Base-by-base conservation (phyloP, 2,113 vertebrate genomes). In the Phyllostomus hastatus region DNA sequence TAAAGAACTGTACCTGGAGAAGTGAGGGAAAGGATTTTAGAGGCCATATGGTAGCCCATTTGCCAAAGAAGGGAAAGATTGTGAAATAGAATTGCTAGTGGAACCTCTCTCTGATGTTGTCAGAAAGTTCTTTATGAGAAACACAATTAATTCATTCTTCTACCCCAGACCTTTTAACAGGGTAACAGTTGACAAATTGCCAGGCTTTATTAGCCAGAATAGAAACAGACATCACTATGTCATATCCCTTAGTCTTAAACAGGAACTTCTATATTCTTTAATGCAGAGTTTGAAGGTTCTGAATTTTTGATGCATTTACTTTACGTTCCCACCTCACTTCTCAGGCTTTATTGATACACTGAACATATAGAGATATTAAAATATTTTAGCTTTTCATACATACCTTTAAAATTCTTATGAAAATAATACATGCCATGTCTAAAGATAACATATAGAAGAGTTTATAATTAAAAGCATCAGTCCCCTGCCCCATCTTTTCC, bases 111-210 rank as follows among this genome's bases (percentile, higher is more conserved):
- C 61, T 90, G 35, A 26, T 52, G 35, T 67, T 79, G 50, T 88
- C 57, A 89, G 33, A 48, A 72, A 73, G 19, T 76, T 20, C 79
- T 88, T 96, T 87, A 73, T 72, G 73, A 89, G 95, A 83, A 96
- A 80, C 26, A 57, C 28, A 91, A 59, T 66, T 66, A 81, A 84
- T 54, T 61, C 46, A 80, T 94, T 87, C 41, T 88, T 88, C 33
- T 19, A 61, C 7, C 54, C 14, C 14, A 94, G 66, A 26, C 3
- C 46, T 94, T 96, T 91, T 72, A 67, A 80, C 43, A 82, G 26
- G 46, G 16, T 48, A 90, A 50, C 14, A 31, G 35, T 43, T 83
- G 57, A 91, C 54, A 76, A 61, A 54, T 57, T 95, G 35, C 31
- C 76, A 72, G 52, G n/a, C 10, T 85, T 89, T 41, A 41, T n/a